These are phyloP conservation scores for Epinotia bilunana DNA, from an alignment of 2,888 invertebrate species.

Conservation along the genomic window DNA sequence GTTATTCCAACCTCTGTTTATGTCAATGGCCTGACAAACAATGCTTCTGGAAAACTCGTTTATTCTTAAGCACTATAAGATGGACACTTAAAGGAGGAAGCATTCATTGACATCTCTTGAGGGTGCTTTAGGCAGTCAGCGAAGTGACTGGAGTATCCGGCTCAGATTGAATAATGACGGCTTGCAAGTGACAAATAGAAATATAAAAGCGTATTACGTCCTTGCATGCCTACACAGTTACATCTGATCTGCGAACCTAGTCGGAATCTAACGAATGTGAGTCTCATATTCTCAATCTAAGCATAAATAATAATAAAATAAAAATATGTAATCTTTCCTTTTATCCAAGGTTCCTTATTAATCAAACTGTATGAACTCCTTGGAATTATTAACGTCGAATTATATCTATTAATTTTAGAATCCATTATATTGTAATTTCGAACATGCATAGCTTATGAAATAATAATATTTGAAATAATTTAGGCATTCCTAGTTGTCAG, in stretches of 20 bases:
- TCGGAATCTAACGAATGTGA: neutral
- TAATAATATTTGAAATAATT: too few relatives aligned
- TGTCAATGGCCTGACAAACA: neutral
- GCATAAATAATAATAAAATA: too few relatives aligned
- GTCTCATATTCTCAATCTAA: too few relatives aligned
- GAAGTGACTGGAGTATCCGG: constrained; percentile 32
- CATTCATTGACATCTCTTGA: constrained; percentile 33
- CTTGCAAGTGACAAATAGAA: constrained; percentile 12
- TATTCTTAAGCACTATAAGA: constrained; percentile 5
- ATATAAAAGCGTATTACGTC: constrained; percentile 20
- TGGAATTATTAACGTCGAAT: too few relatives aligned
- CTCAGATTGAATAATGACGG: constrained; percentile 36
- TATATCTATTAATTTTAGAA: too few relatives aligned
- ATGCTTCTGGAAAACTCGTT: constrained; percentile 10
- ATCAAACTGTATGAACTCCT: too few relatives aligned
- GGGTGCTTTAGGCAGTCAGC: constrained; percentile 31
- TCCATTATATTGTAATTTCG: too few relatives aligned
- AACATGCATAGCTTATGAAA: too few relatives aligned
- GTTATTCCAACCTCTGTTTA: neutral
- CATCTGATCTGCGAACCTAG: neutral
- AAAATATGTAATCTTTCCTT: too few relatives aligned
- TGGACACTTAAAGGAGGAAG: constrained; percentile 26
- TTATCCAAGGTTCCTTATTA: too few relatives aligned
- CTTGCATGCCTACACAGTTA: neutral
- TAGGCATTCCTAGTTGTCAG: too few relatives aligned